Base-by-base conservation (phyloP, 2,113 vertebrate genomes). In the Grallaria varia region DNA sequence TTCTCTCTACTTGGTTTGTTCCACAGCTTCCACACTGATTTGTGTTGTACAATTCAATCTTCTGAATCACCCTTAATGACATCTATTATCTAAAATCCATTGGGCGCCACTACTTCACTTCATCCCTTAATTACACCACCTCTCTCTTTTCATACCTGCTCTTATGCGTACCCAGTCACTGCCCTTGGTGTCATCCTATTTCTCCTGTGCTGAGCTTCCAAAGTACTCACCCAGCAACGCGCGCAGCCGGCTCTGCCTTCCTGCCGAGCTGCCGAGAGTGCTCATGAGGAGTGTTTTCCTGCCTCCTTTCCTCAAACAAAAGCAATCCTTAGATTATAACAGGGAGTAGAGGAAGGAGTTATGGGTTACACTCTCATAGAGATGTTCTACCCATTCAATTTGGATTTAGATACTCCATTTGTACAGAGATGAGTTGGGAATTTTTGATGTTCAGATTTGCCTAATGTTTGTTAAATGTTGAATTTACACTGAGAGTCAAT, bases 71-170 rank as follows among this genome's bases (percentile, higher is more conserved):
- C 92, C 93, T 97, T 96, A 95, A 96, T 96, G 93, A 97, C 96
- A 97, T 96, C 97, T 95, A 96, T 97, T 96, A 95, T 97, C 96
- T 97, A 94, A 96, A 96, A 96, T 93, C 92, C 92, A 91, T 94
- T 92, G 94, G 94, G 92, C 95, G 95, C 84, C 94, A 91, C 90
- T 96, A 97, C 94, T 96, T 96, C 93, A 91, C 90, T 94, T 95
- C 77, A 83, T 95, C 76, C 92, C 78, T 96, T 96, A 94, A 95
- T 96, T 97, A 96, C 91, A 93, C 81, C 94, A 94, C 96, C 96
- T 93, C 91, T 91, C 91, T 96, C 94, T 94, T 93, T 96, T 96
- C 93, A 95, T 96, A 95, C 93, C 93, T 94, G 91, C 94, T 96
- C 87, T 90, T 90, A 79, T 44, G 74, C 89, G 76, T 96, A 95